Evolutionary conservation across 92 coral and sea anemone species (phyloP), one percentile per base, ranked within the genome.

Genomic region (Epizoanthus fatuus): DNA sequence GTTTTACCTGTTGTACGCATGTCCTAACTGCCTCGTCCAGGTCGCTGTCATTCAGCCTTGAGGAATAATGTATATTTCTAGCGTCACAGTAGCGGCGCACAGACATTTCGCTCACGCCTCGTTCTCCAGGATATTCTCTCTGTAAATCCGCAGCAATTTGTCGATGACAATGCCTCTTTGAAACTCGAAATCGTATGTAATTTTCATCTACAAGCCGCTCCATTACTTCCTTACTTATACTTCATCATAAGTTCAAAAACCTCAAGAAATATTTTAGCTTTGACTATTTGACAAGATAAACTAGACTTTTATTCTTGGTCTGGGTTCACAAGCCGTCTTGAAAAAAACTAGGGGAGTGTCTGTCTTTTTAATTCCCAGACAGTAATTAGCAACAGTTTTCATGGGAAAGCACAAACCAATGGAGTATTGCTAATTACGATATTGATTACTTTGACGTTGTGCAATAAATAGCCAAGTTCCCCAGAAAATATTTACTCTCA

Each of bases 41-140:
- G 6, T 67, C 47, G 3, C 39, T 51, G 39, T 35, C 15, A 67
- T 35, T 67, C 16, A 67, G 51, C 3, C 72, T 3, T 11, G 72
- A 67, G 17, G 72, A 67, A 67, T 67, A 37, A 38, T 35, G 51
- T 32, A 67, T 32, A 39, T 67, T 67, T 3, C 72, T 10, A 11
- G 47, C 47, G 11, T 5, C 37, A 38, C 72, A 67, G 37, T 67
- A 67, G 72, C 51, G 72, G 7, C 72, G 72, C 49, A 67, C 72
- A 67, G 72, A 67, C 20, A 67, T 67, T 19, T 32, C 72, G 39
- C 72, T 67, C 17, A 67, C 47, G 39, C 72, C 72, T 51, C 72
- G 35, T 67, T 67, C 16, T 5, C 51, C 51, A 8, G 72, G 72
- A 39, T 32, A 66, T 4, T 11, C 47, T n/a, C 72, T 66, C 38